phyloP scores from a whole-genome alignment of 2,797 vertebrate species.

The Schizopygopsis malacanthus region DNA sequence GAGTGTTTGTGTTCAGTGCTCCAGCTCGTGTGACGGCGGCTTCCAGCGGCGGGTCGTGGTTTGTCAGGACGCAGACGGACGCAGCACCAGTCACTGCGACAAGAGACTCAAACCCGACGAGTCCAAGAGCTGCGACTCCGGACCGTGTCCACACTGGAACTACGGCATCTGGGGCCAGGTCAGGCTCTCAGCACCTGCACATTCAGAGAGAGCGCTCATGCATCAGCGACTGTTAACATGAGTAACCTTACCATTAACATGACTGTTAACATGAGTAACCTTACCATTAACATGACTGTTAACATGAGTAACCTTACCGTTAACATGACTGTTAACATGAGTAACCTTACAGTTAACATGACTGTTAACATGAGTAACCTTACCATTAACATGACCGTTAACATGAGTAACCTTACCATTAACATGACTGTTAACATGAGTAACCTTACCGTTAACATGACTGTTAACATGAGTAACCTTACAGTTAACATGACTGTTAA shows the following conservation, averaged over 20 bases:
- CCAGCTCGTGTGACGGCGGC: conserved; percentile 91
- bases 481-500: background rate
- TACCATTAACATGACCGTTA: no score
- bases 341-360: background rate
- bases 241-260: background rate
- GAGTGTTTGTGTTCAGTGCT: conserved; percentile 81
- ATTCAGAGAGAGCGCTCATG: background rate
- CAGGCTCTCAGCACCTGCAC: conserved; percentile 58
- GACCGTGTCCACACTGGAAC: conserved; percentile 93
- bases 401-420: no score
- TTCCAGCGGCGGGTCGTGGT: conserved; percentile 91
- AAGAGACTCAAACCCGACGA: conserved; percentile 86
- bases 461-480: background rate
- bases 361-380: no score
- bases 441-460: no score
- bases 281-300: background rate
- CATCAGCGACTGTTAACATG: background rate
- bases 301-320: no score
- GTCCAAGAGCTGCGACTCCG: conserved; percentile 88
- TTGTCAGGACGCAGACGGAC: conserved; percentile 92
- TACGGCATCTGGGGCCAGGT: conserved; percentile 95
- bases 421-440: no score
- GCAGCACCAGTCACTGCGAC: conserved; percentile 83
- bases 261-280: no score
- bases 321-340: background rate